Percentiles rank a stretch among this genome's conserved stretches.
Conservation (phyloP, 1,140 invertebrate genomes). For the Mizuhopecten yessoensis region DNA sequence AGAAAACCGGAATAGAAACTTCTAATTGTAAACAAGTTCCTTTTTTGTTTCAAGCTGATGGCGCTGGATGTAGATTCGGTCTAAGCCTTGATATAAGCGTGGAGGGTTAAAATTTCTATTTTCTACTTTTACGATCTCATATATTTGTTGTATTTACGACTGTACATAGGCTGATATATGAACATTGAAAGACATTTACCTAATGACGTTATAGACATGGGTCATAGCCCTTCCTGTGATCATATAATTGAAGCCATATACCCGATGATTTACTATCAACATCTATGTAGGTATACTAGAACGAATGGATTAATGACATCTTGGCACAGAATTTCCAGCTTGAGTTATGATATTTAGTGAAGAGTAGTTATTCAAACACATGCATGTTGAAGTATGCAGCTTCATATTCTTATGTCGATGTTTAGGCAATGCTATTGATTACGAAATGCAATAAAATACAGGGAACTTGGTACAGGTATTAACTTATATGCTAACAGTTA, state of each 20-base stretch:
- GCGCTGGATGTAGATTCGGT: background rate
- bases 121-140: conserved; percentile 34
- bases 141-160: conserved; percentile 27
- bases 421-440: background rate
- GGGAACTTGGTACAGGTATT: too few relatives aligned
- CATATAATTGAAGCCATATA: conserved; percentile 4
- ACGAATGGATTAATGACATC: conserved; percentile 7
- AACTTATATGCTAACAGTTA: too few relatives aligned
- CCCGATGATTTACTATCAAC: background rate
- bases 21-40: background rate
- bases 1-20: too few relatives aligned
- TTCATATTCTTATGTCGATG: background rate
- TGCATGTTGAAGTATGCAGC: background rate
- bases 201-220: conserved; percentile 11
- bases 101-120: conserved; percentile 30
- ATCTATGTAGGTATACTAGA: conserved; percentile 17
- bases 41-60: background rate
- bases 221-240: conserved; percentile 5
- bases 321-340: background rate
- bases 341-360: background rate
- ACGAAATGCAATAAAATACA: too few relatives aligned
- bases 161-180: background rate
- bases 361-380: background rate
- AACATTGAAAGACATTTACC: background rate
- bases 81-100: background rate